These are phyloP conservation scores for Picus viridis DNA, from an alignment of 2,797 vertebrate species.

Conservation along the genomic window DNA sequence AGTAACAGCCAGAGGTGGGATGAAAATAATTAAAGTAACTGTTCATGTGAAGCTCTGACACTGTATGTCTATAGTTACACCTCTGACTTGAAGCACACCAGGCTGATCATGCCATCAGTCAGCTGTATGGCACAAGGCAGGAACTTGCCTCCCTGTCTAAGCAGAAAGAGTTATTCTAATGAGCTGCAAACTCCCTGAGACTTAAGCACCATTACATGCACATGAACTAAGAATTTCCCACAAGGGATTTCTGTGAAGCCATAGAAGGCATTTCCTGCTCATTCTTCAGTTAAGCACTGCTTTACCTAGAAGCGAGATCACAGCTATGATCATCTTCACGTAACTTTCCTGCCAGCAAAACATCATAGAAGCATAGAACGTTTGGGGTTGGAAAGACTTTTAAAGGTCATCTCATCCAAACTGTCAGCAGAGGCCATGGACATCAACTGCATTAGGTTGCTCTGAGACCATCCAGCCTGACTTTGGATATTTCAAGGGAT, in stretches of 20 bases:
- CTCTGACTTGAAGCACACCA: background rate
- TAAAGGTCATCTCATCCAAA: no score
- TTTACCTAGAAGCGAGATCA: background rate
- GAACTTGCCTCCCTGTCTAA: background rate
- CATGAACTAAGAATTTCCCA: background rate
- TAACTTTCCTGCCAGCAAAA: background rate
- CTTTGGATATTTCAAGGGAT: no score
- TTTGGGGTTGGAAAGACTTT: no score
- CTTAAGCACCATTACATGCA: constrained; percentile 2
- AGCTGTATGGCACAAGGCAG: background rate
- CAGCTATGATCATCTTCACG: background rate
- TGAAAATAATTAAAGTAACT: background rate
- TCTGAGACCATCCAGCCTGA: no score
- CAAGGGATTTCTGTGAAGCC: background rate
- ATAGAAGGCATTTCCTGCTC: background rate
- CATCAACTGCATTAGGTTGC: no score
- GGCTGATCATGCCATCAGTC: background rate
- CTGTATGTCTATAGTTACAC: background rate
- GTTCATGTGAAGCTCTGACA: background rate
- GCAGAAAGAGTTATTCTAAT: background rate
- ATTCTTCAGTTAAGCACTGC: background rate
- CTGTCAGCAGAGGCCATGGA: no score
- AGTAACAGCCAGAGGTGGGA: background rate
- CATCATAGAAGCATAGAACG: no score
- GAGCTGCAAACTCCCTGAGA: background rate